phyloP scores from a whole-genome alignment of 2,888 invertebrate species.

The Thelaira solivaga region DNA sequence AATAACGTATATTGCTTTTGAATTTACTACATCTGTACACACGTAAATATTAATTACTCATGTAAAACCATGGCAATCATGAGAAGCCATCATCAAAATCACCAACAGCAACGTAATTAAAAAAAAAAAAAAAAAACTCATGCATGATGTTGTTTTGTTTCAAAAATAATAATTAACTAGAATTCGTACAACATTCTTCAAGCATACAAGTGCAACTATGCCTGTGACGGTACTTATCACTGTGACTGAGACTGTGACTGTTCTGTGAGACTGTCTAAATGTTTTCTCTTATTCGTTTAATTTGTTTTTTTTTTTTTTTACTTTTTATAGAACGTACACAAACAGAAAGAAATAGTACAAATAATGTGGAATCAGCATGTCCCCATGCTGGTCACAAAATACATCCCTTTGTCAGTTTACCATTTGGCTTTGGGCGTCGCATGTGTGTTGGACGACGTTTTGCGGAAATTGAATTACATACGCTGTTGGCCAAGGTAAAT shows the following conservation, averaged over 20 bases:
- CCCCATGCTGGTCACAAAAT: conserved; percentile 79
- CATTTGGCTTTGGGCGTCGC: conserved; percentile 86
- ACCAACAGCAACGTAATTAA: background rate
- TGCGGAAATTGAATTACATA: conserved; percentile 88
- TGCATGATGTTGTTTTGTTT: background rate
- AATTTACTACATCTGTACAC: background rate
- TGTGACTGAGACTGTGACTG: background rate
- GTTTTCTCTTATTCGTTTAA: background rate
- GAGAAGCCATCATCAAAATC: background rate
- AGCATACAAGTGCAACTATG: background rate
- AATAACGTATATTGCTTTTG: too few species aligned
- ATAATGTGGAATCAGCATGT: conserved; percentile 66
- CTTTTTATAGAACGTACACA: conserved; percentile 5
- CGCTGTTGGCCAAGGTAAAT: conserved; percentile 84
- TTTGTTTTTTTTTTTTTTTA: background rate
- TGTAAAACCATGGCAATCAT: background rate
- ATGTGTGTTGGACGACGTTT: conserved; percentile 89
- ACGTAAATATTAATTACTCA: background rate
- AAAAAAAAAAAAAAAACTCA: too few species aligned
- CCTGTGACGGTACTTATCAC: background rate
- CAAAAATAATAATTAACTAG: background rate
- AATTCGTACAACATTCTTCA: conserved; percentile 17
- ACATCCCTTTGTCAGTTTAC: conserved; percentile 86
- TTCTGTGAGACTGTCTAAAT: too few species aligned
- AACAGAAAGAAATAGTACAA: conserved; percentile 23